phyloP scores from a whole-genome alignment of 2,888 invertebrate genomes.

The Tillus elongatus region DNA sequence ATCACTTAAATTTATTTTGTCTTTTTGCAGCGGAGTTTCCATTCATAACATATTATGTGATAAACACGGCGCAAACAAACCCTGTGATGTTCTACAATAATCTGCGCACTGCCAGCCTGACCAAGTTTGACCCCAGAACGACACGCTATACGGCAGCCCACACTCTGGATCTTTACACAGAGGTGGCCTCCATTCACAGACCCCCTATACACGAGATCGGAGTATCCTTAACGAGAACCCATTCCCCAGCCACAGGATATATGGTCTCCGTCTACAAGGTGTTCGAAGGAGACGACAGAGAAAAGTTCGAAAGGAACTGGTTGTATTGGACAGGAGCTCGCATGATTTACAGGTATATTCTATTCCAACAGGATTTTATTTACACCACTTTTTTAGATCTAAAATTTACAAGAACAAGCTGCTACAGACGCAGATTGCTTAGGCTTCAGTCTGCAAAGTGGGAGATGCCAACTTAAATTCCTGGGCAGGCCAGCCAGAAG shows the following conservation, averaged over 20 bases:
- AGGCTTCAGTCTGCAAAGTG: no score
- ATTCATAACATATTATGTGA: constrained; percentile 83
- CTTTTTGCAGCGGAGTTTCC: constrained; percentile 84
- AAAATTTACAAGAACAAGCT: no score
- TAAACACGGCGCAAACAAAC: constrained; percentile 80
- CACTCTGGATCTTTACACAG: constrained; percentile 78
- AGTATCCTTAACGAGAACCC: constrained; percentile 66
- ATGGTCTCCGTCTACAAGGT: constrained; percentile 91
- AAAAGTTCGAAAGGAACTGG: constrained; percentile 89
- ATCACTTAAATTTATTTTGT: no score
- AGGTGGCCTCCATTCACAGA: constrained; percentile 83
- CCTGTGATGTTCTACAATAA: constrained; percentile 78
- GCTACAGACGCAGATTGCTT: no score
- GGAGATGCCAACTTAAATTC: no score
- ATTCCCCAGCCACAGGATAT: constrained; percentile 75
- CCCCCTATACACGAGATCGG: constrained; percentile 75
- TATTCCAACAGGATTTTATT: no score
- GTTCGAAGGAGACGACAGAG: constrained; percentile 88
- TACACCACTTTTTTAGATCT: no score
- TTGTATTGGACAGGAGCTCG: constrained; percentile 93
- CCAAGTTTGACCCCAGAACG: constrained; percentile 76
- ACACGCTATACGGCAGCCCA: constrained; percentile 79
- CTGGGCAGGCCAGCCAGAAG: no score
- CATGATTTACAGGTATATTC: constrained; percentile 76
- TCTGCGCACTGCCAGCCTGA: constrained; percentile 71